Percentiles rank a stretch among this genome's conserved stretches.
These are phyloP conservation scores for Stenodera caucasica DNA, from an alignment of 2,888 invertebrate species.

Conservation along the genomic window DNA sequence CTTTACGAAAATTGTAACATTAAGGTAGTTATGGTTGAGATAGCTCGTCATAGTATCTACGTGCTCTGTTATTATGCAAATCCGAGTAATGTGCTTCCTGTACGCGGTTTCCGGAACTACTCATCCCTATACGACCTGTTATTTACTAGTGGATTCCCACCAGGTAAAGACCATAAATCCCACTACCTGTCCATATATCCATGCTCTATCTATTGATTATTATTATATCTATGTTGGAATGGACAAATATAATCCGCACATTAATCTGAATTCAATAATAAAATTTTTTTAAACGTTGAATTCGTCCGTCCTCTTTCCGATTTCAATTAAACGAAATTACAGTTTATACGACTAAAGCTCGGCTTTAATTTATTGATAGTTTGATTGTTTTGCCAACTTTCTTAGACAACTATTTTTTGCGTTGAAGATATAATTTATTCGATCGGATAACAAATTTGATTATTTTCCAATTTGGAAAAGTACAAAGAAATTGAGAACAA, in stretches of 20 bases:
- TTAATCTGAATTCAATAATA: too few relatives aligned
- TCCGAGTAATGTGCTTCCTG: conserved; percentile 34
- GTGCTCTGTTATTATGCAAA: conserved; percentile 35
- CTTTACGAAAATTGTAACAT: not conserved
- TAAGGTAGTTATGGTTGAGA: not conserved
- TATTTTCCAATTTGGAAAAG: not conserved
- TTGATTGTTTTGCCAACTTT: not conserved
- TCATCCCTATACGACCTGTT: conserved; percentile 19
- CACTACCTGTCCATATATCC: conserved; percentile 25
- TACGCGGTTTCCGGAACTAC: conserved; percentile 32
- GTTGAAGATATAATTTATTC: not conserved
- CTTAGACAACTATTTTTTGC: not conserved
- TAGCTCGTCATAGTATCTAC: conserved; percentile 25
- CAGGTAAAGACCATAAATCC: conserved; percentile 27
- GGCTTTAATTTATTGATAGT: not conserved
- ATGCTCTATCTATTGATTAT: conserved; percentile 19
- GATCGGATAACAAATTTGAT: not conserved
- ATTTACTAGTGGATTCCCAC: conserved; percentile 28
- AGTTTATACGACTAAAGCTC: too few relatives aligned
- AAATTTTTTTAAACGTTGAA: too few relatives aligned
- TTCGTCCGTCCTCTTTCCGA: too few relatives aligned
- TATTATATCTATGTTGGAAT: conserved; percentile 13
- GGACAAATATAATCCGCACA: too few relatives aligned
- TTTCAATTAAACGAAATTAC: too few relatives aligned
- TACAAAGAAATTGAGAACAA: not conserved